Evolutionary conservation across 2,888 invertebrate species (phyloP), one percentile per base, ranked within the genome.

Genomic region (Hetaerina titia): DNA sequence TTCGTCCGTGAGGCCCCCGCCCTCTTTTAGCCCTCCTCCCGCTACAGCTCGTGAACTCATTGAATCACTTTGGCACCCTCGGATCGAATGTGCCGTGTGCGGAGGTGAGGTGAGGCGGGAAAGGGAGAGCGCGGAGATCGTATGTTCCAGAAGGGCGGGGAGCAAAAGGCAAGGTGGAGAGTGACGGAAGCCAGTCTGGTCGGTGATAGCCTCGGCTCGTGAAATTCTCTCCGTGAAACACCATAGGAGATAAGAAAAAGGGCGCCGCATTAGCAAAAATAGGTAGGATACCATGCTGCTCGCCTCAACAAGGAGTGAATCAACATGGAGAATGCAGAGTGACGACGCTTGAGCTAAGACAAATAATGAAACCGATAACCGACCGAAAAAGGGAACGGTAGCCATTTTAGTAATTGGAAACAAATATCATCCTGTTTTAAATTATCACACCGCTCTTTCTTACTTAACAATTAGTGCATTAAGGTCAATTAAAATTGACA

Each of bases 1-100:
- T 92, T 92, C 92, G 69, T 69, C 92, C 92, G 69, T 56, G 56
- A 92, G 69, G 22, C 74, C 31, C 31, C 64, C 90, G 63, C 31
- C 63, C 90, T 90, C 90, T 64, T 11, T 17, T 31, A 9, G 31
- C 81, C 81, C 31, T 15, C 31, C 13, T 13, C 81, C 81, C n/a
- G n/a, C 64, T 19, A 90, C 60, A 11, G 17, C 90, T 45, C 64
- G 31, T 31, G 45, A 45, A 31, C 31, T 22, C 92, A n/a, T 74
- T 45, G 45, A 63, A 92, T 92, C 92, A 19, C 92, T 64, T 69
- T 74, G 63, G 19, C 64, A n/a, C 90, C 25, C 63, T 19, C 25
- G 69, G 57, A 56, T 56, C 15, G 64, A 90, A 63, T 31, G 6
- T n/a, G 64, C 22, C 69, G 25, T 22, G 31, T n/a, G 81, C 2